Evolutionary conservation across 2,888 invertebrate species (phyloP).

Genomic region (Harpagoxenus sublaevis): DNA sequence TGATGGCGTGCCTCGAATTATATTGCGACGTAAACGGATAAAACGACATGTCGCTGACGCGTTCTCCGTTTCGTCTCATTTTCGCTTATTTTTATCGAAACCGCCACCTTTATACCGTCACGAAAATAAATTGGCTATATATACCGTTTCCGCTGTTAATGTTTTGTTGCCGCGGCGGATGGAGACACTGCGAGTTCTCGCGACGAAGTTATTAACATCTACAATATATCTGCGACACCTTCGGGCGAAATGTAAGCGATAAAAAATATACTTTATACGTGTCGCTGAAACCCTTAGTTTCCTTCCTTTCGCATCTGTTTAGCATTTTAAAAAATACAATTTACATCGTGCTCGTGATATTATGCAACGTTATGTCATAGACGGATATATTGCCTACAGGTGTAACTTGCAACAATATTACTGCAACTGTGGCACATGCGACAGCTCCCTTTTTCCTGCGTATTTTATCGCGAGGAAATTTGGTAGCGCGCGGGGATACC

Average conservation of each 20-base stretch:
- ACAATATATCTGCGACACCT: slow-evolving; percentile 33
- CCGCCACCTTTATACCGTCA: not conserved
- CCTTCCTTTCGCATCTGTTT: slow-evolving; percentile 36
- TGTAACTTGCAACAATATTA: slow-evolving; percentile 48
- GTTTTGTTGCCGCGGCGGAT: slow-evolving; percentile 15
- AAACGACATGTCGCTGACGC: slow-evolving; percentile 40
- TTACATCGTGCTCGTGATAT: slow-evolving; percentile 41
- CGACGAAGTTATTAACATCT: slow-evolving; percentile 48
- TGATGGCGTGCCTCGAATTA: slow-evolving; percentile 70
- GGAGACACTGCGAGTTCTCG: slow-evolving; percentile 27
- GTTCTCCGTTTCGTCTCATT: slow-evolving; percentile 29
- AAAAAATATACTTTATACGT: slow-evolving; percentile 47
- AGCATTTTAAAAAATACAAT: slow-evolving; percentile 54
- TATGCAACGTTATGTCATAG: slow-evolving; percentile 40
- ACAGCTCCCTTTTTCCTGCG: slow-evolving; percentile 40
- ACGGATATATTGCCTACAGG: slow-evolving; percentile 44
- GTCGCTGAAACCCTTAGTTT: slow-evolving; percentile 45
- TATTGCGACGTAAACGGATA: slow-evolving; percentile 70
- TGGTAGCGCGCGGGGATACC: slow-evolving; percentile 14
- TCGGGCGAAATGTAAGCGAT: slow-evolving; percentile 22
- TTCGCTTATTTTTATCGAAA: slow-evolving; percentile 39
- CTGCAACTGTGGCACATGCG: slow-evolving; percentile 13
- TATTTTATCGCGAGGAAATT: slow-evolving; percentile 41
- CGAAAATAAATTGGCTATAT: slow-evolving; percentile 46
- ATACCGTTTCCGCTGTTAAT: slow-evolving; percentile 21